A percentile compares a stretch with the other conserved stretches of the same genome.
Conservation (phyloP, 2,888 invertebrate species). For the Hartigia nigra region DNA sequence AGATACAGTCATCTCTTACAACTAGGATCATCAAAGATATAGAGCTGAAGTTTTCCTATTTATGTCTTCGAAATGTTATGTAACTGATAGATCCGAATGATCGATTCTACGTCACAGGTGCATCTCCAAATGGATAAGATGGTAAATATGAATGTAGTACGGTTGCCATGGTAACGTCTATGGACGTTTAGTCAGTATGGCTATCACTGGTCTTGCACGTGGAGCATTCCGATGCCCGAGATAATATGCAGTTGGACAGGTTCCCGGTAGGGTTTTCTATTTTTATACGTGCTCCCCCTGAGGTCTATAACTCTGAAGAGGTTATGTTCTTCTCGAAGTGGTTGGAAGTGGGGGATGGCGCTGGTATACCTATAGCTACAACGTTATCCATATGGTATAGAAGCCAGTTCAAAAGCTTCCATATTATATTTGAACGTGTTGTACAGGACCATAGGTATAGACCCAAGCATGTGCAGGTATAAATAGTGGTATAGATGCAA, state of each 20-base stretch:
- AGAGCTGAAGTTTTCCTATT: background rate
- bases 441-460: background rate
- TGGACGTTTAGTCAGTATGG: background rate
- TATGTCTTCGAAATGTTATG: background rate
- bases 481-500: background rate
- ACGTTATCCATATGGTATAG: background rate
- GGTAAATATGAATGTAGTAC: background rate
- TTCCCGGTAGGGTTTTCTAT: slow-evolving; percentile 52
- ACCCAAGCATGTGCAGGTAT: background rate
- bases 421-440: background rate
- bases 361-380: background rate
- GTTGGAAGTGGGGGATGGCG: background rate
- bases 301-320: slow-evolving; percentile 26
- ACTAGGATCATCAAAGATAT: background rate
- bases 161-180: background rate
- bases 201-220: slow-evolving; percentile 3
- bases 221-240: slow-evolving; percentile 53
- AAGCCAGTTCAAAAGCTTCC: background rate
- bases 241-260: slow-evolving; percentile 58
- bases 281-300: slow-evolving; percentile 43
- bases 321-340: slow-evolving; percentile 1
- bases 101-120: background rate
- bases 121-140: background rate
- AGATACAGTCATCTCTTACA: background rate
- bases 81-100: background rate